Evolutionary conservation across 2,888 invertebrate genomes (phyloP).

Genomic region (Rhyacophila evoluta): DNA sequence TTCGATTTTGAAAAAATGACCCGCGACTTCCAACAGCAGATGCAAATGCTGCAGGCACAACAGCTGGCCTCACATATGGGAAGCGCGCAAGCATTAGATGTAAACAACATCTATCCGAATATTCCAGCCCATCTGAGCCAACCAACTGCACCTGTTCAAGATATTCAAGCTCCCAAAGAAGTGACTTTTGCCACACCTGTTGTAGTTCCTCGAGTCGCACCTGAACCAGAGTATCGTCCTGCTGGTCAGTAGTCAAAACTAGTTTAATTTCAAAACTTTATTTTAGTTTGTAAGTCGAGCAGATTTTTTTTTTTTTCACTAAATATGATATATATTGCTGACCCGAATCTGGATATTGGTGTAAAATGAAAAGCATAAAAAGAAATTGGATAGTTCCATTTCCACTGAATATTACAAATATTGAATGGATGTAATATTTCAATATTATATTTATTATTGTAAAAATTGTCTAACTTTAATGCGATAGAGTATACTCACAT

Average conservation of each 20-base stretch:
- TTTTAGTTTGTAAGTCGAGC: too few relatives aligned
- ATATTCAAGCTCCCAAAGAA: background rate
- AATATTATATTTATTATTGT: too few relatives aligned
- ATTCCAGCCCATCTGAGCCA: background rate
- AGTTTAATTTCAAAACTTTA: too few relatives aligned
- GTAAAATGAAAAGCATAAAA: too few relatives aligned
- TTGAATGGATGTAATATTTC: too few relatives aligned
- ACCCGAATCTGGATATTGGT: too few relatives aligned
- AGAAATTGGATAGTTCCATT: too few relatives aligned
- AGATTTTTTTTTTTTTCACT: too few relatives aligned
- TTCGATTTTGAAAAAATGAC: constrained; percentile 43
- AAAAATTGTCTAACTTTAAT: too few relatives aligned
- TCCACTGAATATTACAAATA: too few relatives aligned
- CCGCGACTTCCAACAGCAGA: constrained; percentile 39
- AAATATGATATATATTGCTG: too few relatives aligned
- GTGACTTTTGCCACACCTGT: background rate
- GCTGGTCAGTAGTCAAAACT: background rate
- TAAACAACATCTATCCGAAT: background rate
- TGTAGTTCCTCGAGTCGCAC: background rate
- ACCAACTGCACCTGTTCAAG: background rate
- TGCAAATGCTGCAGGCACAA: constrained; percentile 34
- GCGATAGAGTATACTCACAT: too few relatives aligned
- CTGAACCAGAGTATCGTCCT: background rate
- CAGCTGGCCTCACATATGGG: background rate
- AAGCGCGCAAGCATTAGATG: background rate